phyloP scores from a whole-genome alignment of 2,113 vertebrate species.

The Platysteira castanea region DNA sequence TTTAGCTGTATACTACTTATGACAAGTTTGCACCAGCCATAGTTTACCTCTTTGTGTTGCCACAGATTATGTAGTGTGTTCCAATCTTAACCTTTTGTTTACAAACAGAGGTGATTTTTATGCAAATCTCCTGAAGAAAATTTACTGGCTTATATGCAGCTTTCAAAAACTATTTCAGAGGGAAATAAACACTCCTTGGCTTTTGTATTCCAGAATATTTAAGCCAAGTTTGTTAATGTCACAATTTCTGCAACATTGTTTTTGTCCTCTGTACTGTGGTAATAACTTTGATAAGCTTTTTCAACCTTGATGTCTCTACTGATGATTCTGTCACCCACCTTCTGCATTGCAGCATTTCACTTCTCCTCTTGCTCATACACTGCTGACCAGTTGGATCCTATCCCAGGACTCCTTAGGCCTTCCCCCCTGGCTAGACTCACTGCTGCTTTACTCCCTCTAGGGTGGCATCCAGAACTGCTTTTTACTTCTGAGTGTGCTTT shows the following conservation, averaged over 20 bases:
- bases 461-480: not conserved
- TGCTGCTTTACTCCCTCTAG: not conserved
- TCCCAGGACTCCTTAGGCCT: not conserved
- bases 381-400: not conserved
- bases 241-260: not conserved
- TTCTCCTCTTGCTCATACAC: not conserved
- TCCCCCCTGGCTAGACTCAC: not conserved
- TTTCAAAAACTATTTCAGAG: not conserved
- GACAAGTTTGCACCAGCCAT: not conserved
- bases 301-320: not conserved
- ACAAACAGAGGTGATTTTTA: not conserved
- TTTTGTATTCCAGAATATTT: not conserved
- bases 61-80: not conserved
- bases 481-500: not conserved
- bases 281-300: not conserved
- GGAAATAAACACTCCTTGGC: not conserved
- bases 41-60: not conserved
- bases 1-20: not conserved
- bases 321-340: not conserved
- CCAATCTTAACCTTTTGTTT: not conserved
- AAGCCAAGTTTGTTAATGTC: not conserved
- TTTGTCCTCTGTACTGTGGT: not conserved
- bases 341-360: not conserved
- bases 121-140: not conserved
- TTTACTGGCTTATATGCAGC: not conserved